Base-by-base conservation (phyloP, 2,797 vertebrate species). In the Rhabdomys pumilio region DNA sequence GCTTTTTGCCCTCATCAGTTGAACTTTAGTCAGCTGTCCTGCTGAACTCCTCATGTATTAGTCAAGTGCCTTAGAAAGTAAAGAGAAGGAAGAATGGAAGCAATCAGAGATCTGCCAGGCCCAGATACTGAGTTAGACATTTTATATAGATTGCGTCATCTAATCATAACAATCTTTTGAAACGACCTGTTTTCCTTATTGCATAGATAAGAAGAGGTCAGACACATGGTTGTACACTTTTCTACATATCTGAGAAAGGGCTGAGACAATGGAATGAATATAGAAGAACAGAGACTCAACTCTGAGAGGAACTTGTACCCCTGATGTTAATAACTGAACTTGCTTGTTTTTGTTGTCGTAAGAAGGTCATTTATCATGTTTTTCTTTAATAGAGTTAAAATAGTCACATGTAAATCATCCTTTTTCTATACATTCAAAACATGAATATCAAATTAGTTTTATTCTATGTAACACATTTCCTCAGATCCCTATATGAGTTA, bases 301-400 rank as follows among this genome's bases (percentile, higher is more conserved):
- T 93, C 38, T 22, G 57, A 90, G 31, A 90, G 19, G 83, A 92
- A 83, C 82, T 73, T 57, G 34, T 65, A 89, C 79, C 9, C 55
- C 31, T 65, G 53, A 85, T 17, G 80, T 73, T 95, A 83, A 90
- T 93, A 90, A 82, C 63, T 17, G 73, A 89, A 41, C 80, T 44
- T 61, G 55, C 82, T 55, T 61, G 55, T 82, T 59, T 69, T 89
- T 90, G 69, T 94, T 83, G 47, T 41, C 89, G 47, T 63, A 79
- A 88, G 50, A 20, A 91, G 93, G 89, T 72, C 41, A 92, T 84
- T 89, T 76, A 75, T 84, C 20, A 38, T 14, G 0, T 22, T 95
- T 97, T 96, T 96, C 59, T 87, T 95, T 96, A 57, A 81, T 22
- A 80, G 38, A 65, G 12, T 89, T 96, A 97, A 97, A 96, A 79